Conservation (phyloP, 1,140 invertebrate species). For the Halictus rubicundus region DNA sequence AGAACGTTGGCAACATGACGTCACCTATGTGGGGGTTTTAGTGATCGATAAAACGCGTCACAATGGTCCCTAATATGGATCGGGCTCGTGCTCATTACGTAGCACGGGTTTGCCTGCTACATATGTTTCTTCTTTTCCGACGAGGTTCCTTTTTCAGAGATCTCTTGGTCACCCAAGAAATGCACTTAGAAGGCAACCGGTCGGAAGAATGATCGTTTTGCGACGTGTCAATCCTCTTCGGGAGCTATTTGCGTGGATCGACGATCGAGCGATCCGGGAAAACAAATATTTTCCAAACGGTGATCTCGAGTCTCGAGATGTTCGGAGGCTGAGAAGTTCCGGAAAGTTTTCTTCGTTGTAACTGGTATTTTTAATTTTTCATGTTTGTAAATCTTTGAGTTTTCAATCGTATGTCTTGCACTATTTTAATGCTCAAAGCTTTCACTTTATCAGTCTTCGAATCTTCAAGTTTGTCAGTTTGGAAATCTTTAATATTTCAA, state of each 20-base stretch:
- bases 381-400: no score
- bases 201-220: neutral
- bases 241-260: no score
- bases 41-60: slow-evolving; percentile 67
- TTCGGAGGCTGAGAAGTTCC: no score
- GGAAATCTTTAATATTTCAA: no score
- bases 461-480: no score
- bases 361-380: neutral
- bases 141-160: neutral
- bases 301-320: no score
- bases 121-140: neutral
- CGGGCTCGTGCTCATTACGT: slow-evolving; percentile 22
- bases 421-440: no score
- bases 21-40: slow-evolving; percentile 57
- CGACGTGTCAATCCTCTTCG: neutral
- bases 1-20: slow-evolving; percentile 64
- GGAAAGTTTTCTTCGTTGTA: no score
- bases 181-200: neutral
- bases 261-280: no score
- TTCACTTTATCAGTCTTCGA: no score
- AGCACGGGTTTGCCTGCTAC: neutral
- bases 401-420: no score
- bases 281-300: no score
- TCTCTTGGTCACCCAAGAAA: neutral
- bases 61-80: slow-evolving; percentile 65